These are phyloP conservation scores for Sesia apiformis DNA, from an alignment of 2,888 invertebrate genomes.

Conservation along the genomic window DNA sequence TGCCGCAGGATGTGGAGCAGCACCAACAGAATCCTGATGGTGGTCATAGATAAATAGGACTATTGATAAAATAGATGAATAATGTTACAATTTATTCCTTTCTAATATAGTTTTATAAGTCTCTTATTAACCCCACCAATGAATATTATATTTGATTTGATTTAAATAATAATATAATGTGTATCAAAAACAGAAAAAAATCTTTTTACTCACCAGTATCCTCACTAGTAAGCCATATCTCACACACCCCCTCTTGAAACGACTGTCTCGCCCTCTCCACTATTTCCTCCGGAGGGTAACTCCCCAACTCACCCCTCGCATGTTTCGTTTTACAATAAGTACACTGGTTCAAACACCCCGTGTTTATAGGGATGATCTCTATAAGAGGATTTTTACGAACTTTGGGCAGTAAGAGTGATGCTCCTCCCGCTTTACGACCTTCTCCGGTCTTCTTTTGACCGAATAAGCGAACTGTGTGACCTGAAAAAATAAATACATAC, in stretches of 20 bases:
- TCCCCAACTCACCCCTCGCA: slow-evolving; percentile 96
- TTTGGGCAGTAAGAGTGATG: slow-evolving; percentile 91
- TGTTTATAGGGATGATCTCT: slow-evolving; percentile 97
- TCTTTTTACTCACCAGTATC: slow-evolving; percentile 82
- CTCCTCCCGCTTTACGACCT: slow-evolving; percentile 89
- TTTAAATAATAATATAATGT: too few species aligned
- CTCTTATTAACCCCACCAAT: too few species aligned
- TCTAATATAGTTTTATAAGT: too few species aligned
- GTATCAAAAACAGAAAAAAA: too few species aligned
- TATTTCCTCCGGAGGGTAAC: slow-evolving; percentile 93
- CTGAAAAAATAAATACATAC: slow-evolving; percentile 28
- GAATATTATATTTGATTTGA: too few species aligned
- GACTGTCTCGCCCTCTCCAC: slow-evolving; percentile 89
- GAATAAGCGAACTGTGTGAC: slow-evolving; percentile 82
- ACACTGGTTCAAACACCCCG: slow-evolving; percentile 97
- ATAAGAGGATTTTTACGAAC: slow-evolving; percentile 96
- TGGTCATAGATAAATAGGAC: too few species aligned
- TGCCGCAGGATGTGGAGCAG: too few species aligned
- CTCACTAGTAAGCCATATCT: slow-evolving; percentile 98
- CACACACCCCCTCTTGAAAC: slow-evolving; percentile 93
- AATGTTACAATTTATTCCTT: too few species aligned
- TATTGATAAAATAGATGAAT: too few species aligned
- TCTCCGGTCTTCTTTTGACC: slow-evolving; percentile 87
- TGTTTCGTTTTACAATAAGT: slow-evolving; percentile 99
- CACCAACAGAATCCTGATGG: too few species aligned